Evolutionary conservation across 1,140 invertebrate species (phyloP).

Genomic region (Tetraneura akinire): DNA sequence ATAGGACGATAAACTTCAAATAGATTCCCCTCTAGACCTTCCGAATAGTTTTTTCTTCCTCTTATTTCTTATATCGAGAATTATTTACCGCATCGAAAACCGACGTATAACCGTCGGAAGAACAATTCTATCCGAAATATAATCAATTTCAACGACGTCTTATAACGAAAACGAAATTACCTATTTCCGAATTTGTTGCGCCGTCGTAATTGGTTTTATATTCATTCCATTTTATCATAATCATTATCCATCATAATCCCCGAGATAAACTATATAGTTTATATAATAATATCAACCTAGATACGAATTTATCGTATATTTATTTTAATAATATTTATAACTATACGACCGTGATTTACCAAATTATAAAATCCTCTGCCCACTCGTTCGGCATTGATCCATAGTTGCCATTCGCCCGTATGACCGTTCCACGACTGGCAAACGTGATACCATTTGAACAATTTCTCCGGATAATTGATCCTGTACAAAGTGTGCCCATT

Average conservation of each 20-base stretch:
- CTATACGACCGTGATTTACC: conserved; percentile 67
- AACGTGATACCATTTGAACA: conserved; percentile 81
- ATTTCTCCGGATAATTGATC: conserved; percentile 76
- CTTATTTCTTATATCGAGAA: background rate
- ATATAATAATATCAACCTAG: too few relatives aligned
- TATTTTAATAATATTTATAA: too few relatives aligned
- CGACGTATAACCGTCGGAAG: background rate
- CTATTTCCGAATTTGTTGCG: too few relatives aligned
- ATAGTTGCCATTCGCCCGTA: conserved; percentile 83
- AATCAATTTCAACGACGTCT: background rate
- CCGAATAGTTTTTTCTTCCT: background rate
- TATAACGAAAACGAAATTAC: background rate
- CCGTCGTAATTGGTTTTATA: too few relatives aligned
- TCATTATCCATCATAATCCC: too few relatives aligned
- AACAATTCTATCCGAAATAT: background rate
- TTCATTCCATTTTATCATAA: too few relatives aligned
- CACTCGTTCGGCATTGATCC: conserved; percentile 79
- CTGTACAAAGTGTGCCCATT: conserved; percentile 79
- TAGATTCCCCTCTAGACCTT: background rate
- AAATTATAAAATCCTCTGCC: conserved; percentile 81
- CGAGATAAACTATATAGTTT: too few relatives aligned
- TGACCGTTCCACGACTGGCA: conserved; percentile 84
- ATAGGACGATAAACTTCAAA: background rate
- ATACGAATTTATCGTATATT: too few relatives aligned
- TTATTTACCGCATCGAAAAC: too few relatives aligned